Evolutionary conservation across 2,113 vertebrate genomes (phyloP), one percentile per base, ranked within the genome.

Genomic region (Crypturellus undulatus): DNA sequence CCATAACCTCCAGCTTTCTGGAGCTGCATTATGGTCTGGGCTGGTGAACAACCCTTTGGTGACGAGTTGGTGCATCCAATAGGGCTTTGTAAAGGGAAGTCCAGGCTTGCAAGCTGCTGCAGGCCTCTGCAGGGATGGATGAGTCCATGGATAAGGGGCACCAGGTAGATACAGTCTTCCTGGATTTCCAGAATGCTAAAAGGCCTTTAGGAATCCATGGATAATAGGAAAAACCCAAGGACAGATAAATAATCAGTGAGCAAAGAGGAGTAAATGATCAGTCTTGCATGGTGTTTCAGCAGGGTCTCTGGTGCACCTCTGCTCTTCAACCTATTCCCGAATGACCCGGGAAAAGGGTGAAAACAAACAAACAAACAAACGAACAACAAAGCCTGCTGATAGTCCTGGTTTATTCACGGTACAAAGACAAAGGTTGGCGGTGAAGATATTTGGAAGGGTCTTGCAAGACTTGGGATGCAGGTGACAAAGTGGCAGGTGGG

Each of bases 31-130:
- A 67, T 67, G 63, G 56, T 73, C 77, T 80, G 60, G n/a, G 79
- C 54, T 78, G 60, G 60, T 40, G 60, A 38, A 63, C n/a, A 12
- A 10, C 9, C 22, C 60, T 63, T 58, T 1, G 14, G 36, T 24
- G 64, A 26, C 49, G 65, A 92, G 12, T 32, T 81, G 19, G 8
- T 34, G 28, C 28, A 54, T 52, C 32, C 19, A 75, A 71, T 87
- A 63, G 3, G 71, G 18, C 12, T 78, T 32, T 38, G 11, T 6
- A 18, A 79, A 70, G 22, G 32, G 54, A 79, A 80, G 54, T 34
- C 54, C 0, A 0, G 58, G 30, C 22, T 79, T 62, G 59, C 26
- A 65, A 69, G 34, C 0, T 1, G 2, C 28, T 59, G 34, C 2
- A 2, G 3, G 38, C 84, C 3, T 2, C 36, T 60, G 58, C 59